Evolutionary conservation across 2,888 invertebrate genomes (phyloP).

Genomic region (Halictus quadricinctus): DNA sequence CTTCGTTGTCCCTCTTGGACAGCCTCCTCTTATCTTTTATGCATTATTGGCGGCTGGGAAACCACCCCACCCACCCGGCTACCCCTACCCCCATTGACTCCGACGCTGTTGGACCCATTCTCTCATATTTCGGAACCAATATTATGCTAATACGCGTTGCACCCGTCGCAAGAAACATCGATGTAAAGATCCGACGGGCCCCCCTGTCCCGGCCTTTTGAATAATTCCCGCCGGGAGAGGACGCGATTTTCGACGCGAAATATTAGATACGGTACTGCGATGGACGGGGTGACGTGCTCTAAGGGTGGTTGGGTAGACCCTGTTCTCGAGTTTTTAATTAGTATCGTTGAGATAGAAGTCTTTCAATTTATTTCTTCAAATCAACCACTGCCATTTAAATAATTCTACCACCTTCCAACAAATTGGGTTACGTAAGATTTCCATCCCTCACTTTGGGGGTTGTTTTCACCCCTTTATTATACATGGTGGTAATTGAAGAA

Average conservation of each 20-base stretch:
- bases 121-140: constrained; percentile 77
- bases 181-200: constrained; percentile 30
- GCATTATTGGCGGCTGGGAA: constrained; percentile 72
- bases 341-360: no score
- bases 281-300: neutral
- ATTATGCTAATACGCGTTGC: constrained; percentile 76
- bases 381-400: no score
- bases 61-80: constrained; percentile 33
- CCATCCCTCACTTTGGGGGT: no score
- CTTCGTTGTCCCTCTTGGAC: constrained; percentile 59
- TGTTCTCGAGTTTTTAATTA: no score
- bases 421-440: no score
- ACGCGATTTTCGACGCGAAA: constrained; percentile 4
- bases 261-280: constrained; percentile 29
- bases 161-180: constrained; percentile 52
- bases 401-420: no score
- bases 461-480: no score
- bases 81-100: constrained; percentile 5
- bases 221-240: constrained; percentile 52
- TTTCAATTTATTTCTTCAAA: no score
- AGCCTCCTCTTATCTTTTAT: constrained; percentile 77
- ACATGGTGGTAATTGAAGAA: no score
- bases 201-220: constrained; percentile 53
- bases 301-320: neutral
- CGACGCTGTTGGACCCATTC: constrained; percentile 59